Base-by-base conservation (phyloP, 2,888 invertebrate genomes). In the Toxonevra muliebris region DNA sequence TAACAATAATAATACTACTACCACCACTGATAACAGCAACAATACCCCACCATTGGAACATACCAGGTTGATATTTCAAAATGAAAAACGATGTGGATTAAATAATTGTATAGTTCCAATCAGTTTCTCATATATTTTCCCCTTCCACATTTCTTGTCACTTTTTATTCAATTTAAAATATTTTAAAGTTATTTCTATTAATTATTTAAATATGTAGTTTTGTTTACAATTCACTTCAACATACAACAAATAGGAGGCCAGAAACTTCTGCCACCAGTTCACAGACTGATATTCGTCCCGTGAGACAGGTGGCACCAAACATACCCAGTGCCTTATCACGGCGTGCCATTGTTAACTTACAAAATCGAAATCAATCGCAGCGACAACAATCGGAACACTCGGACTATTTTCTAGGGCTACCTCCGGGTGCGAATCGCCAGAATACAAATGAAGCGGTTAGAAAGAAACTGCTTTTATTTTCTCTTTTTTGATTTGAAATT, bases 171-270 rank as follows among this genome's bases (percentile, higher is more conserved):
- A 10, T 48, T 12, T 48, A 13, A 48, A 10, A 12, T 15, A 11
- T 48, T 48, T 48, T 3, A 30, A 30, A 30, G 30, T 30, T 30
- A 15, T 54, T 54, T 54, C 8, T 12, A 19, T 54, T 19, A 54
- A 54, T 19, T 54, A 54, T 54, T 10, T 15, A 54, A 17, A 40
- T 15, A 40, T 45, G 12, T 54, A 79, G 79, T 76, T 79, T 77
- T 77, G 79, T 79, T 79, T 79, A 78, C 76, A 79, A 79, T 75
- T 79, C 79, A 61, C 72, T 79, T 71, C 76, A 73, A 72, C 76
- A 78, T 71, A 74, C 66, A 45, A 69, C 61, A 48, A 69, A 58
- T 71, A 74, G 73, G 68, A 74, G 73, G 68, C 70, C 66, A 42
- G 41, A 53, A 15, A 50, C 41, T 11, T 75, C 74, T 20, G 63